Base-by-base conservation (phyloP, 2,888 invertebrate species). In the Ganaspis brasiliensis region DNA sequence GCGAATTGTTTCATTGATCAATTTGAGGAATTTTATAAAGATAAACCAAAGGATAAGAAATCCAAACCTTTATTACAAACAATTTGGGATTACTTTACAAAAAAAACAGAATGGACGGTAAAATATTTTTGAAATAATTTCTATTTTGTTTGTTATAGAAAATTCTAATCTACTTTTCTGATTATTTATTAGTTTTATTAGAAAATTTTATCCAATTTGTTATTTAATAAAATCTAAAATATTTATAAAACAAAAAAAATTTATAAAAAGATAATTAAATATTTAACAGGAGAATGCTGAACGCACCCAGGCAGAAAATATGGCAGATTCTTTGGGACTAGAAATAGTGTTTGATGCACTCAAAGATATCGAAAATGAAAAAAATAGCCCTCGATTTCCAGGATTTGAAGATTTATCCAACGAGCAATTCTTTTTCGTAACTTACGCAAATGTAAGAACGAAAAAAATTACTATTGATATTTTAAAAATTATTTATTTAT, bases 341-440 rank as follows among this genome's bases (percentile, higher is more conserved):
- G 56, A 74, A 10, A 56, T 73, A 24, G 9, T 55, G 12, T 49
- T 71, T 5, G 31, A 24, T 26, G 82, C 59, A 31, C 76, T 77
- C 52, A 67, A 73, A 37, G 67, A 78, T 55, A 74, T 77, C 26
- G 52, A 79, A n/a, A 77, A 82, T 8, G 55, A 76, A 24, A 83
- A 83, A 14, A 70, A 76, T 31, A 89, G 88, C 76, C 78, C 86
- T 14, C 76, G 80, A 21, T 83, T 92, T 24, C 91, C 91, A 10
- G 91, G 91, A 2, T 77, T 91, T 19, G 89, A 91, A 59, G 77
- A 87, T 1, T 89, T 87, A 67, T 83, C 84, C 2, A 85, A 88
- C 14, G 88, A 92, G 14, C 92, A 92, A 80, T 83, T 91, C 8
- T 91, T 91, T 82, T 92, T 91, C 81, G 74, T 92, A 9, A 85